Conservation (phyloP, 2,113 vertebrate genomes). For the Rhinolophus ferrumequinum region DNA sequence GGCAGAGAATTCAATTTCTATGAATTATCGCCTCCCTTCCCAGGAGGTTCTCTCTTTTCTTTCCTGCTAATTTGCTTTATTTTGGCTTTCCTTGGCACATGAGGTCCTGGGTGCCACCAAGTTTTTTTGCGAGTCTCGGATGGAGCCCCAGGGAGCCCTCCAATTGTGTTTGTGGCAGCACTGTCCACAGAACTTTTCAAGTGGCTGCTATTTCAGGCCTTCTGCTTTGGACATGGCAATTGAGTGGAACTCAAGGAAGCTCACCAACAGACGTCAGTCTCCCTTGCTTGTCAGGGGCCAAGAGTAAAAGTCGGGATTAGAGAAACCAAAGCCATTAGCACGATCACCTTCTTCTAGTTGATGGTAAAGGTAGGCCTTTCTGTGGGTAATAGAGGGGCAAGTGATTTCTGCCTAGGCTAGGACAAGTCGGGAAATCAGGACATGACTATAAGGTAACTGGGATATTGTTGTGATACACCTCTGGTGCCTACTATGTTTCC, state of each 20-base stretch:
- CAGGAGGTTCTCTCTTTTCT: neutral
- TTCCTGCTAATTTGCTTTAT: constrained; percentile 26
- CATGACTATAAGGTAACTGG: neutral
- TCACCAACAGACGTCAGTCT: neutral
- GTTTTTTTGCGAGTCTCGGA: neutral
- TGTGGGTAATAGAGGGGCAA: neutral
- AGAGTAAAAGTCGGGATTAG: neutral
- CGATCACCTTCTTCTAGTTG: neutral
- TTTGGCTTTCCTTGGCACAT: constrained; percentile 33
- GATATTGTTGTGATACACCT: neutral
- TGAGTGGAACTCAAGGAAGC: neutral
- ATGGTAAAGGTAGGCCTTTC: neutral
- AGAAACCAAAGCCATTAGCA: constrained; percentile 10
- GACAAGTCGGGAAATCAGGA: neutral
- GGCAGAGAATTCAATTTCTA: neutral
- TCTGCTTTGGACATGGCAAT: neutral
- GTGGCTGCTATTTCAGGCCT: neutral
- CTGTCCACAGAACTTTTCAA: neutral
- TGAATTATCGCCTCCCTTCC: neutral
- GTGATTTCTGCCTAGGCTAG: neutral
- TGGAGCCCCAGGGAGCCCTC: neutral
- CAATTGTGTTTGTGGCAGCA: neutral
- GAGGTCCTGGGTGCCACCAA: neutral
- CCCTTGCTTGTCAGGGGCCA: neutral
- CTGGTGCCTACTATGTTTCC: neutral